A percentile compares a stretch with the other conserved stretches of the same genome.
phyloP scores from a whole-genome alignment of 2,113 vertebrate species.

The Xenopus tropicalis region DNA sequence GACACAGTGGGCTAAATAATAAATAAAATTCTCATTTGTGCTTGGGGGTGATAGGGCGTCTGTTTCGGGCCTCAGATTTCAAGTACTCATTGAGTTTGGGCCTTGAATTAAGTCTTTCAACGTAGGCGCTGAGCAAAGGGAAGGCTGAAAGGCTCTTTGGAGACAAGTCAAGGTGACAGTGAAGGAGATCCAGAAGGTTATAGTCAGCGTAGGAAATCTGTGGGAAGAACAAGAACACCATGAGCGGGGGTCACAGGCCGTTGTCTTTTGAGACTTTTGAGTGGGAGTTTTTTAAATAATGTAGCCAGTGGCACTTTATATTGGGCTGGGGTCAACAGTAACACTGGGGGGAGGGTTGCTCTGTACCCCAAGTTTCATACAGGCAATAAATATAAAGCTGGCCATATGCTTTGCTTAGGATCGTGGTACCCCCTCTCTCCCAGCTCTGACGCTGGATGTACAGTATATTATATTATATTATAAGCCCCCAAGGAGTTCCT shows the following conservation, averaged over 20 bases:
- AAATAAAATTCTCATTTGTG: neutral
- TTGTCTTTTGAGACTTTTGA: too few relatives aligned
- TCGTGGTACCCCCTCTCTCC: too few relatives aligned
- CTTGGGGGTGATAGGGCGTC: constrained; percentile 31
- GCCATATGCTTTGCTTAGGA: too few relatives aligned
- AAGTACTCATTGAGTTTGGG: constrained; percentile 24
- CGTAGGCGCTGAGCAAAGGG: constrained; percentile 21
- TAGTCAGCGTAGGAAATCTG: constrained; percentile 41
- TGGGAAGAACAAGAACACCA: neutral
- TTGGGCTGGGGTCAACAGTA: too few relatives aligned
- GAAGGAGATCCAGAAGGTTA: constrained; percentile 25
- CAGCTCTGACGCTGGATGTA: too few relatives aligned
- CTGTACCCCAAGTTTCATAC: constrained; percentile 33
- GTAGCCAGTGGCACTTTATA: too few relatives aligned
- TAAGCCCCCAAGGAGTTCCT: too few relatives aligned
- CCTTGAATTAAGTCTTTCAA: neutral
- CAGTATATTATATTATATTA: too few relatives aligned
- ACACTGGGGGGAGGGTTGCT: constrained; percentile 59
- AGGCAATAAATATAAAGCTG: too few relatives aligned
- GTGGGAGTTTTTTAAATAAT: too few relatives aligned
- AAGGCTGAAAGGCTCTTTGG: neutral
- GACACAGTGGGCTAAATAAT: neutral
- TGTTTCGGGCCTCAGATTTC: constrained; percentile 23
- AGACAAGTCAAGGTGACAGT: constrained; percentile 5
- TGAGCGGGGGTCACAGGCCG: neutral